Percentiles rank a stretch among this genome's conserved stretches.
Conservation (phyloP, 2,113 vertebrate species). For the Festucalex cinctus region DNA sequence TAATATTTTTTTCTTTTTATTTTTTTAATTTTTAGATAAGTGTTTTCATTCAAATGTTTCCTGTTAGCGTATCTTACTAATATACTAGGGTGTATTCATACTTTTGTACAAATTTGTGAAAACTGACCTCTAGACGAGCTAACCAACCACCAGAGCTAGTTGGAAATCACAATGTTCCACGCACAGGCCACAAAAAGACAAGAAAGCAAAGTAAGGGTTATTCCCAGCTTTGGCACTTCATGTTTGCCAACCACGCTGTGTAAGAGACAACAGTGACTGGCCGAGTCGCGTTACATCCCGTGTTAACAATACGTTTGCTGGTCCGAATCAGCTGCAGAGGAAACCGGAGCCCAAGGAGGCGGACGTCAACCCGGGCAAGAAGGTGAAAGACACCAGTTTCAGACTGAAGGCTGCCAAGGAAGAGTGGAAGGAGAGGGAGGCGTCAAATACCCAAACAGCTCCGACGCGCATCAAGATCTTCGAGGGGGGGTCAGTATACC, state of each 20-base stretch:
- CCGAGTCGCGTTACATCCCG: constrained; percentile 46
- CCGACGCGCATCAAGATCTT: constrained; percentile 97
- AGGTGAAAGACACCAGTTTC: constrained; percentile 82
- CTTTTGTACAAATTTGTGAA: background rate
- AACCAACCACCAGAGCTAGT: background rate
- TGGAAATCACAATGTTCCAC: background rate
- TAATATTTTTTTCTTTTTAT: too few species aligned
- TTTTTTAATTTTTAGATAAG: too few species aligned
- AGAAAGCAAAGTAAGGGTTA: background rate
- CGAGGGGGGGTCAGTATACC: constrained; percentile 90
- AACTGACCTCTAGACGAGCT: background rate
- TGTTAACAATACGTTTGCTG: constrained; percentile 58
- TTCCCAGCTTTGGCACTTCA: constrained; percentile 11
- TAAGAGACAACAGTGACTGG: constrained; percentile 35
- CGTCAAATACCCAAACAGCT: constrained; percentile 79
- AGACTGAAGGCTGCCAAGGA: constrained; percentile 90
- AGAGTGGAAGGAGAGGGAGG: constrained; percentile 88
- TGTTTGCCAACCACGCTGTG: constrained; percentile 48
- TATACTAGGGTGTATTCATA: too few species aligned
- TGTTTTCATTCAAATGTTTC: too few species aligned
- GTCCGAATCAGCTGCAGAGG: constrained; percentile 78
- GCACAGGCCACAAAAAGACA: background rate
- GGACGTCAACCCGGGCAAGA: constrained; percentile 87
- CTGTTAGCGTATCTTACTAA: too few species aligned
- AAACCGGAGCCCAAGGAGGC: constrained; percentile 88